Conservation (phyloP, 2,113 vertebrate genomes). For the Mungos mungo region DNA sequence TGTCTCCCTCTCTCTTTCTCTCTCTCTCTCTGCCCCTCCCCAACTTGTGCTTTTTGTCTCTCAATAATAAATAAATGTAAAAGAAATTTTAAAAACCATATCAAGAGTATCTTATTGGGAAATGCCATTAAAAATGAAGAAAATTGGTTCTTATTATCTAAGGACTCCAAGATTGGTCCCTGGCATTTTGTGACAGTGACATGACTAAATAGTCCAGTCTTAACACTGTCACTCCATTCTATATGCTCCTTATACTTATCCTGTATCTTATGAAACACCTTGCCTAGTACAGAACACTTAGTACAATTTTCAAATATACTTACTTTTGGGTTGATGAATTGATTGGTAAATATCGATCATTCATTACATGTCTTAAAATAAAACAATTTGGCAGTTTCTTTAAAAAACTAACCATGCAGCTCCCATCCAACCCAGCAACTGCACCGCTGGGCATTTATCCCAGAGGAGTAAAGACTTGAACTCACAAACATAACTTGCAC, state of each 20-base stretch:
- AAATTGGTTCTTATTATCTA: constrained; percentile 17
- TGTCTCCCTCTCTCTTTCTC: too few species aligned
- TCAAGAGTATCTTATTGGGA: background rate
- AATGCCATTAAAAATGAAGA: background rate
- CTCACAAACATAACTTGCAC: background rate
- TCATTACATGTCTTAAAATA: background rate
- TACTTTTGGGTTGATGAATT: background rate
- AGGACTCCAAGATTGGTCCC: background rate
- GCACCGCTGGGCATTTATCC: background rate
- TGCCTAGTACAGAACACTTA: background rate
- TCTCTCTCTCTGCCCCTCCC: too few species aligned
- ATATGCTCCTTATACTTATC: background rate
- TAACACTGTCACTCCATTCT: background rate
- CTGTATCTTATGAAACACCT: background rate
- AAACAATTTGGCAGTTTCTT: background rate
- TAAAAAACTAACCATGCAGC: background rate
- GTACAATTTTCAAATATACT: background rate
- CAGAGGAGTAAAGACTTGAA: background rate
- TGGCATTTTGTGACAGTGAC: background rate
- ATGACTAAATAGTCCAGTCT: background rate
- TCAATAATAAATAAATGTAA: too few species aligned
- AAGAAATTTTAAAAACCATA: too few species aligned
- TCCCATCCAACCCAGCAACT: background rate
- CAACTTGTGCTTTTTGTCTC: too few species aligned
- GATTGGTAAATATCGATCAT: background rate